Conservation (phyloP, 2,888 invertebrate species). For the Drosophila demipolita region DNA sequence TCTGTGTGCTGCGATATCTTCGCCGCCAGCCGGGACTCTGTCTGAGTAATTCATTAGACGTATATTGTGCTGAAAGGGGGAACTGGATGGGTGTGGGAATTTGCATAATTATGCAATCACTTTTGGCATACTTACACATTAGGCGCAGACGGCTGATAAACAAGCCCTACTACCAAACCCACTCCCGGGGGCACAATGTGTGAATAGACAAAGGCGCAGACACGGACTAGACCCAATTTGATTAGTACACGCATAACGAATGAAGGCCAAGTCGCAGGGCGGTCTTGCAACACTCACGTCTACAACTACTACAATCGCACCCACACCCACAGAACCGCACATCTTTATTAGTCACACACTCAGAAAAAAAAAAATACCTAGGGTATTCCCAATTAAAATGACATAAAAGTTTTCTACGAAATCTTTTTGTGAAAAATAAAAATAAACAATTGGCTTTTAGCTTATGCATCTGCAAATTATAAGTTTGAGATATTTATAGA, state of each 20-base stretch:
- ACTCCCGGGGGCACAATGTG: slow-evolving; percentile 3
- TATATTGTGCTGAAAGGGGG: slow-evolving; percentile 64
- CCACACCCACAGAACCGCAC: slow-evolving; percentile 7
- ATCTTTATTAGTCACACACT: slow-evolving; percentile 10
- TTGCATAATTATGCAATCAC: slow-evolving; percentile 84
- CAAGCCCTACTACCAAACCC: slow-evolving; percentile 43
- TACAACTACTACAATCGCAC: background rate
- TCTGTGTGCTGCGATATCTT: background rate
- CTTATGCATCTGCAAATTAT: background rate
- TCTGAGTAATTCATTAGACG: slow-evolving; percentile 79
- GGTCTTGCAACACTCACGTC: slow-evolving; percentile 5
- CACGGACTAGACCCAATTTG: slow-evolving; percentile 81
- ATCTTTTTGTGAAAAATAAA: background rate
- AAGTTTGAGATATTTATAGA: background rate
- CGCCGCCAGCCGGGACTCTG: slow-evolving; percentile 6
- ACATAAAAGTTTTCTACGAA: background rate
- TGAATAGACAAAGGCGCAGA: slow-evolving; percentile 62
- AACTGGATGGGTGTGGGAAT: slow-evolving; percentile 43
- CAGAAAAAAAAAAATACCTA: background rate
- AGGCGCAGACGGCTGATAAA: slow-evolving; percentile 79
- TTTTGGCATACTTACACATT: slow-evolving; percentile 79
- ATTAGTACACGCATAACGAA: slow-evolving; percentile 74
- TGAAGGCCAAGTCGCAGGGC: slow-evolving; percentile 64
- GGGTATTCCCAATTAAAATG: background rate
- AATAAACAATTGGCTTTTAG: background rate